Evolutionary conservation across 2,797 vertebrate species (phyloP), one percentile per base, ranked within the genome.

Genomic region (Merluccius polli): DNA sequence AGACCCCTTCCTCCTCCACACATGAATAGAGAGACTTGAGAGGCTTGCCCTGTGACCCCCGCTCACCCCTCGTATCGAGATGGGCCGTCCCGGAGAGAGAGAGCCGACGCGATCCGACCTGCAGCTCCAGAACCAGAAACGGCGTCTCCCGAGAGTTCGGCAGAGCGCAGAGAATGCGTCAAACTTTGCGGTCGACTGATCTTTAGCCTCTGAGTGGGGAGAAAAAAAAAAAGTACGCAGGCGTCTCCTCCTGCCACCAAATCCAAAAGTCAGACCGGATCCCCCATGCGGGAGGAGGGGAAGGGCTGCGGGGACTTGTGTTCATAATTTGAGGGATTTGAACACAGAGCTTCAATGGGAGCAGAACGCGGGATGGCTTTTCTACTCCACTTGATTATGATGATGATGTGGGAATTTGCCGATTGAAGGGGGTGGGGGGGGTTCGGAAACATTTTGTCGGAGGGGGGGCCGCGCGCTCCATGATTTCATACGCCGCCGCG

Each of bases 241-340:
- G 83, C 86, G 86, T 87, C 86, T 90, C 82, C 85, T 88, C 82
- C 85, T 88, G 82, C 73, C 78, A 75, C 81, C 82, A 78, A 79
- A 86, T 86, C 81, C 89, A 86, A 89, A 87, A 87, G 85, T 90
- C 81, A 87, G 90, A 87, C 87, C 82, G 88, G 89, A 90, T 90
- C 87, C 83, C 83, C 84, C 87, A 85, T 18, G 87, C 68, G 72
- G 86, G 83, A 88, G 89, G 86, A 83, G 77, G 75, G 78, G 77
- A 18, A n/a, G n/a, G n/a, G 15, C 16, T 15, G 44, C 1, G 76
- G 85, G 84, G 85, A 87, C 93, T 91, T 89, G 86, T 86, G 86
- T 88, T 92, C 86, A 86, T 90, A 90, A 91, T 92, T 90, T 92
- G 84, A 84, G 89, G 88, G 87, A 92, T 90, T 88, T 90, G 84